Evolutionary conservation across 2,888 invertebrate species (phyloP), one percentile per base, ranked within the genome.

Genomic region (Pollenia amentaria): DNA sequence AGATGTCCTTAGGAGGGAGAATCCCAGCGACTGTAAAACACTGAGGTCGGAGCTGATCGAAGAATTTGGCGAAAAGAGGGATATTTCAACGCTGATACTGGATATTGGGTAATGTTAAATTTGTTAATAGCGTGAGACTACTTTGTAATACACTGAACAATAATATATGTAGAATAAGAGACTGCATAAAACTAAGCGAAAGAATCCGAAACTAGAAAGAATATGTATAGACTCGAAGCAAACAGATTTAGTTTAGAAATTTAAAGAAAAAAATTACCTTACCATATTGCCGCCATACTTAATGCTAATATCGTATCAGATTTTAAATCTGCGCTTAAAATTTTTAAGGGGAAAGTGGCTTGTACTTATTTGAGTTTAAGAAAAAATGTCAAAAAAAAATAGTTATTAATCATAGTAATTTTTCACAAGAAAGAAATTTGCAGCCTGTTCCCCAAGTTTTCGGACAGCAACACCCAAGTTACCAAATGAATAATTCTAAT

Each of bases 211-310:
- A 60, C 10, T 7, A 75, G 38, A 14, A 72, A 57, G 16, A 72
- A 8, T 9, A 72, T 57, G 8, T 72, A 72, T 44, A 72, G 4
- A 72, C 10, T 14, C 0, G 65, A 77, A 67, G n/a, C 46, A 44
- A 3, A 77, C 18, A 77, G n/a, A 65, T 64, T 55, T 76, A 53
- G 65, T 51, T 65, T 65, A 29, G 62, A 72, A 72, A 40, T 51
- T 53, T 72, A 53, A 64, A 80, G 53, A 73, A 80, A 48, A 46
- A 70, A 62, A 16, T 72, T 73, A 18, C 80, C 53, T 18, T 70
- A 64, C 42, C 62, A 72, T 16, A 53, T 80, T 29, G 12, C 11
- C n/a, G 72, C 64, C 8, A 51, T 80, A 72, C 62, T 80, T 62
- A 72, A 80, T 80, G 10, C 60, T 9, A 57, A 75, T 14, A 16